Evolutionary conservation across 2,797 vertebrate species (phyloP).

Genomic region (Enteromius viviparus): DNA sequence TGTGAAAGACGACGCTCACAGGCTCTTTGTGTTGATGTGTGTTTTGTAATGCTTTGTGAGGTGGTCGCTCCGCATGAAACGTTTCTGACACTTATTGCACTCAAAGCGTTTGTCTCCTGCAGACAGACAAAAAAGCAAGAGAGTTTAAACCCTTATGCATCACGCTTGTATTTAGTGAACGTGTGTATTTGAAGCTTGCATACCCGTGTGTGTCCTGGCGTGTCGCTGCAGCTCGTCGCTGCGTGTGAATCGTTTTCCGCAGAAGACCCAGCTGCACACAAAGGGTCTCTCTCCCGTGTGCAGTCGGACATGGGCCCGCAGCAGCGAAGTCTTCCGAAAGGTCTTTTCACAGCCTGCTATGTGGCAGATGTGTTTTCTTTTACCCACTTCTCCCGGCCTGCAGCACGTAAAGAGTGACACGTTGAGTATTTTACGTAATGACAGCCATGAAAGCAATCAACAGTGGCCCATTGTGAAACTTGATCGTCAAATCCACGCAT

Average conservation of each 20-base stretch:
- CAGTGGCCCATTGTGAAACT: neutral
- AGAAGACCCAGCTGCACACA: conserved; percentile 96
- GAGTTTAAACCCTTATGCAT: neutral
- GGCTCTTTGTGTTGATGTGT: conserved; percentile 97
- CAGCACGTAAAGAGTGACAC: neutral
- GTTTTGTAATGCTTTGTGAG: conserved; percentile 99
- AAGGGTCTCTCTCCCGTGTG: conserved; percentile 96
- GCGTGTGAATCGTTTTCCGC: conserved; percentile 94
- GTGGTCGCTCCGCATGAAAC: conserved; percentile 98
- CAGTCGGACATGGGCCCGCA: conserved; percentile 92
- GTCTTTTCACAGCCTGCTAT: conserved; percentile 94
- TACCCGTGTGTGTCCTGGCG: conserved; percentile 95
- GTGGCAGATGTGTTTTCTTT: conserved; percentile 97
- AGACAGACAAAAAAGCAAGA: conserved; percentile 31
- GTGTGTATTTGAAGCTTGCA: neutral
- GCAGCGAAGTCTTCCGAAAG: conserved; percentile 94
- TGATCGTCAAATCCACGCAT: neutral
- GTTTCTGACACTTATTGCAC: conserved; percentile 97
- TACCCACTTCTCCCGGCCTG: conserved; percentile 91
- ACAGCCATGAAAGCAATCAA: neutral
- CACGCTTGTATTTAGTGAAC: neutral
- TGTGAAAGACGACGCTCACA: conserved; percentile 73
- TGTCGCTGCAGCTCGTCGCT: conserved; percentile 95
- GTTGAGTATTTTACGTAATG: neutral
- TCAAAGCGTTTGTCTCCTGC: conserved; percentile 97